Percentiles rank a stretch among this genome's conserved stretches.
These are phyloP conservation scores for Gonocerus acuteangulatus DNA, from an alignment of 2,888 invertebrate genomes.

Conservation along the genomic window DNA sequence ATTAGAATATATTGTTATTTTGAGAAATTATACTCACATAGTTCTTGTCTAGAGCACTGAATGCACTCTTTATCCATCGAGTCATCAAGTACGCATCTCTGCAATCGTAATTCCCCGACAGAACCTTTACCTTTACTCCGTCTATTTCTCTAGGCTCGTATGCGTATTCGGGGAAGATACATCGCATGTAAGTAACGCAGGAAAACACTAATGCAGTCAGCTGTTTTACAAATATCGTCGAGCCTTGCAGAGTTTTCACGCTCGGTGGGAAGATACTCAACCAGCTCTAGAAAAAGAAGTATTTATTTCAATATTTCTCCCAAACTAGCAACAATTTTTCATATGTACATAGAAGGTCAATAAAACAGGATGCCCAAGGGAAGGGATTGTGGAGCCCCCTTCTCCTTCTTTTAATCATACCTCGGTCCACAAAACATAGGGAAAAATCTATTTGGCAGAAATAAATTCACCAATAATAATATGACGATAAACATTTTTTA, in stretches of 20 bases:
- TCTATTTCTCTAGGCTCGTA: conserved; percentile 3
- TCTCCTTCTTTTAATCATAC: too few species aligned
- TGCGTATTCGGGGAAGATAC: conserved; percentile 21
- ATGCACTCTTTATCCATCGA: conserved; percentile 24
- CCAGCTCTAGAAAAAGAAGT: conserved; percentile 11
- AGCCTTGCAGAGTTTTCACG: conserved; percentile 3
- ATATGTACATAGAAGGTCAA: too few species aligned
- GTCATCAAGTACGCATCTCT: conserved; percentile 24
- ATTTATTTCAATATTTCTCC: neutral
- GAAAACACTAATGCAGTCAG: conserved; percentile 21
- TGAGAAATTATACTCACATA: conserved; percentile 25
- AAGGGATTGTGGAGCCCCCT: too few species aligned
- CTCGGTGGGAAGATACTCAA: neutral
- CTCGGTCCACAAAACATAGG: too few species aligned
- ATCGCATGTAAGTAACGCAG: conserved; percentile 18
- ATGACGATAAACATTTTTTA: too few species aligned
- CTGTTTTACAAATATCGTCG: conserved; percentile 17
- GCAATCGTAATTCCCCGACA: conserved; percentile 8
- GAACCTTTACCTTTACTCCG: conserved; percentile 12
- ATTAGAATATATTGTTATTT: too few species aligned
- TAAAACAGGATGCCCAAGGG: too few species aligned
- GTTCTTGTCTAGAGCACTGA: conserved; percentile 12
- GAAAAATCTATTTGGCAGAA: too few species aligned
- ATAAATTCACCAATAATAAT: too few species aligned
- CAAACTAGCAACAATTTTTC: too few species aligned